Percentiles rank a stretch among this genome's conserved stretches.
Evolutionary conservation across 2,797 vertebrate species (phyloP).

Genomic region (Paratrypauchen microcephalus): DNA sequence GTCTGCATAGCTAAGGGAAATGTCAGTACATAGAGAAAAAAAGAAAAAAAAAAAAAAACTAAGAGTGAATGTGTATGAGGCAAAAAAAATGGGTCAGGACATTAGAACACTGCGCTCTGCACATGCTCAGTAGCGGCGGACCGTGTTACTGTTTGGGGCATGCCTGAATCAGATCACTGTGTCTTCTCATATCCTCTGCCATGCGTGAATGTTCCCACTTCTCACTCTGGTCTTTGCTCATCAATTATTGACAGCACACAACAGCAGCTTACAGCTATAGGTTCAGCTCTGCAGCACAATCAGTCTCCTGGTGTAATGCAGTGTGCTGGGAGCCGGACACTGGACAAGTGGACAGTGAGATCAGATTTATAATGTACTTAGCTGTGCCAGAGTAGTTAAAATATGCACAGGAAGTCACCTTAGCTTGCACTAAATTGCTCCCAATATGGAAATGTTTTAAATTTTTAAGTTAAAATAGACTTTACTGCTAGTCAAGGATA

Average conservation of each 20-base stretch:
- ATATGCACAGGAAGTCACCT: conserved; percentile 6
- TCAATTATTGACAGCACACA: conserved; percentile 74
- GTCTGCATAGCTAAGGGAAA: conserved; percentile 75
- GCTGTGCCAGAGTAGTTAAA: conserved; percentile 1
- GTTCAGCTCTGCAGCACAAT: conserved; percentile 38
- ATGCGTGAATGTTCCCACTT: conserved; percentile 67
- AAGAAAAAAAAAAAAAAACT: not conserved
- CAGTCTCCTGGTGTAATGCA: conserved; percentile 23
- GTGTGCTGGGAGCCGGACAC: conserved; percentile 12
- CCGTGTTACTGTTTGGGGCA: conserved; percentile 37
- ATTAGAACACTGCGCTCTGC: conserved; percentile 58
- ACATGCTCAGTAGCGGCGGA: conserved; percentile 68
- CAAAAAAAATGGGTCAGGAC: conserved; percentile 73
- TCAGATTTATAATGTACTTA: conserved; percentile 13
- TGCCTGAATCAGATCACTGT: conserved; percentile 61
- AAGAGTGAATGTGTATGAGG: conserved; percentile 1
- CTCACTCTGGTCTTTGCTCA: conserved; percentile 70
- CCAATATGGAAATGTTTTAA: not conserved
- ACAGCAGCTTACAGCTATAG: conserved; percentile 54
- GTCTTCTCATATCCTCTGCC: conserved; percentile 55
- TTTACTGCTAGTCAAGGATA: not conserved
- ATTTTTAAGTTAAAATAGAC: not conserved
- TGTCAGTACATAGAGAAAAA: conserved; percentile 54
- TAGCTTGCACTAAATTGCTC: not conserved
- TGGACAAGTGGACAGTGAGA: conserved; percentile 29